These are phyloP conservation scores for Tricholauxania praeusta DNA, from an alignment of 2,888 invertebrate species.

Conservation along the genomic window DNA sequence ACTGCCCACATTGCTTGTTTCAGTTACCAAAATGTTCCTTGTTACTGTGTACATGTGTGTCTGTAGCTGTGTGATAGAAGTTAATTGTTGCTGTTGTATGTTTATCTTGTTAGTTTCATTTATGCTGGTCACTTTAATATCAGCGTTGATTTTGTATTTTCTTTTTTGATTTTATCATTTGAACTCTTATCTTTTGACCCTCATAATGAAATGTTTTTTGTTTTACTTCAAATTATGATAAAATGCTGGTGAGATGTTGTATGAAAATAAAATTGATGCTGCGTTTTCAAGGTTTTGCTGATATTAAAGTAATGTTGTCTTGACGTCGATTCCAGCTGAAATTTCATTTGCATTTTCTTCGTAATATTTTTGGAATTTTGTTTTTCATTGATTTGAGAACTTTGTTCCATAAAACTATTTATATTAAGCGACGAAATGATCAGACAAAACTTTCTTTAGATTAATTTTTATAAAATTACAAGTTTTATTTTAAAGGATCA, in stretches of 20 bases:
- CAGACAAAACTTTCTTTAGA: too few relatives aligned
- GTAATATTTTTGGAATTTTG: too few relatives aligned
- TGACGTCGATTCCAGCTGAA: too few relatives aligned
- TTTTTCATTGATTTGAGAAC: too few relatives aligned
- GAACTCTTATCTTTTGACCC: constrained; percentile 29
- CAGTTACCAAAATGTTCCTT: not conserved
- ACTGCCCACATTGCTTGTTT: too few relatives aligned
- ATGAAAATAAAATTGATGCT: not conserved
- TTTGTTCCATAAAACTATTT: too few relatives aligned
- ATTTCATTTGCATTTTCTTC: too few relatives aligned
- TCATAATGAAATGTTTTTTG: not conserved
- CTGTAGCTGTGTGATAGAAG: too few relatives aligned
- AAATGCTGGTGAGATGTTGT: not conserved
- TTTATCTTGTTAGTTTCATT: not conserved
- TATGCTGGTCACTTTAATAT: constrained; percentile 7
- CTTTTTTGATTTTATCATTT: constrained; percentile 5
- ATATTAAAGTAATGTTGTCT: too few relatives aligned
- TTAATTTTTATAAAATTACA: too few relatives aligned
- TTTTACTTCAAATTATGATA: not conserved
- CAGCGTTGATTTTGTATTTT: not conserved
- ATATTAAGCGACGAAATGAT: too few relatives aligned
- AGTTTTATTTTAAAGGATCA: too few relatives aligned
- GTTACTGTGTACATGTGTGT: not conserved
- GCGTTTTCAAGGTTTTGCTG: not conserved
- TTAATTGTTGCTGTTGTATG: not conserved